Evolutionary conservation across 2,888 invertebrate species (phyloP).

Genomic region (Drosophila birchii): DNA sequence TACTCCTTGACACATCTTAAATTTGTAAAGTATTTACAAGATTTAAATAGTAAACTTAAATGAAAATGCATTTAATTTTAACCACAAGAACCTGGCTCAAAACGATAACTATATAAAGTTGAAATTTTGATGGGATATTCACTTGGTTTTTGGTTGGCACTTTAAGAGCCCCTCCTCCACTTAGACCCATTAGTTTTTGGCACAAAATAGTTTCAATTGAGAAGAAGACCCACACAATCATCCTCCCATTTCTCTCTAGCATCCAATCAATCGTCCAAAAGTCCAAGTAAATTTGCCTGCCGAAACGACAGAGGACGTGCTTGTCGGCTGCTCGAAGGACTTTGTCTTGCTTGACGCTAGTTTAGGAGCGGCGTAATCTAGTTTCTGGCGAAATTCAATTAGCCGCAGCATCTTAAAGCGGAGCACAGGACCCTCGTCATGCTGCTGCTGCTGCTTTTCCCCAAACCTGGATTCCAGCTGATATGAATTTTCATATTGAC

Average conservation of each 20-base stretch:
- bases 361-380: constrained; percentile 56
- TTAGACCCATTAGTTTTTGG: neutral
- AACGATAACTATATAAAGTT: no score
- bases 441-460: neutral
- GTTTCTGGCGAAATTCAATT: constrained; percentile 69
- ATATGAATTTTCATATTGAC: constrained; percentile 80
- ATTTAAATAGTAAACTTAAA: neutral
- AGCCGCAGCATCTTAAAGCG: constrained; percentile 61
- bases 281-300: constrained; percentile 30
- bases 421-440: constrained; percentile 28
- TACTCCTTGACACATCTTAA: neutral
- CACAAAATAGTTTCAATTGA: constrained; percentile 18
- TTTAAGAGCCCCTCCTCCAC: neutral
- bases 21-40: neutral
- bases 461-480: constrained; percentile 53
- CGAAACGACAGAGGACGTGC: constrained; percentile 50
- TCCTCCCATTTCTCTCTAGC: no score
- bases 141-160: neutral
- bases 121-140: neutral
- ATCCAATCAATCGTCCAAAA: constrained; percentile 24
- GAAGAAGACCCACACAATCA: neutral
- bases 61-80: no score
- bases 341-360: constrained; percentile 55
- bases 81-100: no score
- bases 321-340: constrained; percentile 50